Conservation (phyloP, 2,797 vertebrate genomes). For the Cyprinella venusta region DNA sequence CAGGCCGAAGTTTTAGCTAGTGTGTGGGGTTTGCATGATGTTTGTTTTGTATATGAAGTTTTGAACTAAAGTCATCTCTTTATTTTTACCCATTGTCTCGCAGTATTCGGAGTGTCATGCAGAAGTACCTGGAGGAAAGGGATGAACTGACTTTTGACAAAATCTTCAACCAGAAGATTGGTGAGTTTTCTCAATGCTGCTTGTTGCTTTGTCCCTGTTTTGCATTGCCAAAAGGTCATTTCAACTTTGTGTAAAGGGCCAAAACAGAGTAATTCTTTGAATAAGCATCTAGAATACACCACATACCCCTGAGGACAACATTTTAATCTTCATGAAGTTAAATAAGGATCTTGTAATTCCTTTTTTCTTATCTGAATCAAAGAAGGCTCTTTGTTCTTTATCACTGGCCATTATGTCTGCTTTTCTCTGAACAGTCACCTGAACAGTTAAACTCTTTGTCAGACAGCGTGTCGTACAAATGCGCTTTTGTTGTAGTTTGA, state of each 20-base stretch:
- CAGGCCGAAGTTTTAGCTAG: neutral
- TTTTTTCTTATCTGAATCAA: slow-evolving; percentile 29
- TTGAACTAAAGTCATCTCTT: neutral
- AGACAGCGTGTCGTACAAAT: neutral
- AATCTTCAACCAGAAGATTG: slow-evolving; percentile 98
- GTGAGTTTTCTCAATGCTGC: slow-evolving; percentile 72
- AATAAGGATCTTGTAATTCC: slow-evolving; percentile 36
- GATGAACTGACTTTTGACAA: slow-evolving; percentile 97
- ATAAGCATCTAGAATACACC: slow-evolving; percentile 9
- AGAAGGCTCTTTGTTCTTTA: slow-evolving; percentile 39
- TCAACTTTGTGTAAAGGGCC: neutral
- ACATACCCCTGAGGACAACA: slow-evolving; percentile 5
- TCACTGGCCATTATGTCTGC: slow-evolving; percentile 20
- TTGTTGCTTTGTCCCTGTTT: neutral
- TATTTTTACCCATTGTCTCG: slow-evolving; percentile 3
- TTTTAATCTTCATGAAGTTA: slow-evolving; percentile 12
- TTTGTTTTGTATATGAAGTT: neutral
- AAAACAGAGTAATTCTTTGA: slow-evolving; percentile 2
- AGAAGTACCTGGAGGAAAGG: slow-evolving; percentile 96
- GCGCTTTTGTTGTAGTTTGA: slow-evolving; percentile 24
- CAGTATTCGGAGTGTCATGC: slow-evolving; percentile 99
- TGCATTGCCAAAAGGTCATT: neutral
- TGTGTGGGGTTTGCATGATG: neutral
- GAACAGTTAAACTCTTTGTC: slow-evolving; percentile 34
- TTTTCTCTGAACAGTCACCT: slow-evolving; percentile 30